Evolutionary conservation across 2,113 vertebrate genomes (phyloP).

Genomic region (Vulpes vulpes): DNA sequence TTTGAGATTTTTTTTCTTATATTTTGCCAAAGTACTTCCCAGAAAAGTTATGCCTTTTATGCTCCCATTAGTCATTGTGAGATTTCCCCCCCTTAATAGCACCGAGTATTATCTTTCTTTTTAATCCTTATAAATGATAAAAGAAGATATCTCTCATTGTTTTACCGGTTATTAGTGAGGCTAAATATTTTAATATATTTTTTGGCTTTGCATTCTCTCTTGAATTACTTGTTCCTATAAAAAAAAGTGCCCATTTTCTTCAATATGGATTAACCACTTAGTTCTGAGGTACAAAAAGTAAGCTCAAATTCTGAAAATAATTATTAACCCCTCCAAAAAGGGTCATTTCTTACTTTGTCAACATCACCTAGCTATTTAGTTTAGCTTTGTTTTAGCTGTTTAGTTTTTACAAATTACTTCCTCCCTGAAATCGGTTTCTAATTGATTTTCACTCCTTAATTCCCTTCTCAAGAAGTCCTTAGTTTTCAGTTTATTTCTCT

Average conservation of each 20-base stretch:
- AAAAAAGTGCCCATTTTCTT: background rate
- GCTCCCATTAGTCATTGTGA: background rate
- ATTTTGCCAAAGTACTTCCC: background rate
- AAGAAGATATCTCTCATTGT: background rate
- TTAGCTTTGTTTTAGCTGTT: background rate
- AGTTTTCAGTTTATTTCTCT: conserved; percentile 52
- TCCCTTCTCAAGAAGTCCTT: conserved; percentile 10
- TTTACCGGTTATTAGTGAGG: conserved; percentile 9
- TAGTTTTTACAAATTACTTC: conserved; percentile 46
- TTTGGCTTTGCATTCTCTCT: conserved; percentile 11
- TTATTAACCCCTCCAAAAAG: background rate
- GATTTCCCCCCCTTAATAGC: background rate
- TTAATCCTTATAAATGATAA: background rate
- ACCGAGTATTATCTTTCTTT: background rate
- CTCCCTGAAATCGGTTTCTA: background rate
- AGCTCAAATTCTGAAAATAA: conserved; percentile 14
- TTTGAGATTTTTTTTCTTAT: conserved; percentile 3
- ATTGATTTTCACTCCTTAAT: conserved; percentile 24
- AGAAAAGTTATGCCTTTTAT: background rate
- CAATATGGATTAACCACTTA: background rate
- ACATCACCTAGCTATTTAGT: background rate
- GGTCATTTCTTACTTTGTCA: background rate
- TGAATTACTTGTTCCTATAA: conserved; percentile 30
- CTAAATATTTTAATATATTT: conserved; percentile 24
- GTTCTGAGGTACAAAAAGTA: conserved; percentile 45